phyloP scores from a whole-genome alignment of 2,888 invertebrate species.

The Dynastes hyllus region DNA sequence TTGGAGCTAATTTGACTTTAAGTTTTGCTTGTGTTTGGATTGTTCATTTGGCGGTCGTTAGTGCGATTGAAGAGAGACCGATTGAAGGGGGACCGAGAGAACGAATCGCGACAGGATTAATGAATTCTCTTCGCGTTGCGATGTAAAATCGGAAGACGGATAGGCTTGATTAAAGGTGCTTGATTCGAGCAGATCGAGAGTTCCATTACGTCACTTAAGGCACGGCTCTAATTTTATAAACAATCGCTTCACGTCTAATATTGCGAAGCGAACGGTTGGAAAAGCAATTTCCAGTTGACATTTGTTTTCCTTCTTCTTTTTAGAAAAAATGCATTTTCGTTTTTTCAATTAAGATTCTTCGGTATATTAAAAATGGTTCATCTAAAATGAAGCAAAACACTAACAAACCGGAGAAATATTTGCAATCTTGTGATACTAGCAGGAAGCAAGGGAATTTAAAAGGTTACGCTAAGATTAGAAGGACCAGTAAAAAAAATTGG shows the following conservation, averaged over 20 bases:
- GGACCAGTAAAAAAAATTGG: too few species aligned
- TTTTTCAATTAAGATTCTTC: too few species aligned
- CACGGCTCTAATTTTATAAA: conserved; percentile 24
- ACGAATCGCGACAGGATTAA: conserved; percentile 29
- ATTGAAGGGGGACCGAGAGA: conserved; percentile 8
- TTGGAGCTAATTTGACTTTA: conserved; percentile 46
- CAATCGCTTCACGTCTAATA: neutral
- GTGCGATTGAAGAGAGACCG: conserved; percentile 39
- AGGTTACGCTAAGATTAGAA: too few species aligned
- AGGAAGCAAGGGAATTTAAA: too few species aligned
- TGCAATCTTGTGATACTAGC: too few species aligned
- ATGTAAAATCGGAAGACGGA: conserved; percentile 29
- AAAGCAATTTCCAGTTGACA: neutral
- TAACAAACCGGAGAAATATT: too few species aligned
- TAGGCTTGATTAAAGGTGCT: conserved; percentile 10
- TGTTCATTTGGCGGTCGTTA: conserved; percentile 47
- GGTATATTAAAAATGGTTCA: too few species aligned
- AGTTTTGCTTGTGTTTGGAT: conserved; percentile 46
- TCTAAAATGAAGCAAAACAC: too few species aligned
- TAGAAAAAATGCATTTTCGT: too few species aligned
- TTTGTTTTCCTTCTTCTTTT: too few species aligned
- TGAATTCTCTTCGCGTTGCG: conserved; percentile 20
- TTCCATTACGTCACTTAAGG: conserved; percentile 38
- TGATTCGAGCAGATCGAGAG: conserved; percentile 5
- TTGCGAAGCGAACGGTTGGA: neutral